Evolutionary conservation across 2,797 vertebrate genomes (phyloP), one percentile per base, ranked within the genome.

Genomic region (Novumbra hubbsi): DNA sequence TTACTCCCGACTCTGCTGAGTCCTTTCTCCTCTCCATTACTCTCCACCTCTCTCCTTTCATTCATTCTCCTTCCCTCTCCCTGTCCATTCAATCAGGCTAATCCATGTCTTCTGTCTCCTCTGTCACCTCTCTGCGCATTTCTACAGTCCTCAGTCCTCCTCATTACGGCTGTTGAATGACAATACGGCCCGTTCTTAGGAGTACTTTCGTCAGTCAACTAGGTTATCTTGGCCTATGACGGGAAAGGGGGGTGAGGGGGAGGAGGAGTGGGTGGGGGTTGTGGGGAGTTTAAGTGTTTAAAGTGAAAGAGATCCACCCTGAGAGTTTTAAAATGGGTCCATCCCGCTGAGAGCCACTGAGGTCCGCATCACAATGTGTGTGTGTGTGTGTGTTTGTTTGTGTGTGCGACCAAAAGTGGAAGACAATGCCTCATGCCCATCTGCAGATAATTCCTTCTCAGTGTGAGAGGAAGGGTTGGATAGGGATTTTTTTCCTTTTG

Each of bases 391-490:
- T 72, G 62, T 68, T 50, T 77, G 75, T 67, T 16, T 32, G 41
- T 30, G 50, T 73, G 73, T 70, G 65, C 45, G 64, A 14, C 49
- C 45, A 27, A 68, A 52, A 41, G 72, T 68, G 70, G 76, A 70
- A 71, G 55, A 91, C 86, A 91, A 88, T 78, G 83, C 90, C 87
- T 85, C 88, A 83, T 74, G 86, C 83, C 88, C 83, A 86, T 45
- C 38, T 6, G 41, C 72, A 78, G 74, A 64, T 76, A 34, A 24
- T 17, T 30, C 48, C 34, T 1, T 50, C 84, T 87, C 83, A 77
- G 79, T 82, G 80, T 85, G 81, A 83, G 2, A 2, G 65, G 85
- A n/a, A 57, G 41, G 12, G 41, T 12, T 45, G 14, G 50, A 79
- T 85, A 19, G 68, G 34, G 71, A 57, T 57, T 65, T 71, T 67